Base-by-base conservation (phyloP, 2,113 vertebrate species). In the Aix galericulata region DNA sequence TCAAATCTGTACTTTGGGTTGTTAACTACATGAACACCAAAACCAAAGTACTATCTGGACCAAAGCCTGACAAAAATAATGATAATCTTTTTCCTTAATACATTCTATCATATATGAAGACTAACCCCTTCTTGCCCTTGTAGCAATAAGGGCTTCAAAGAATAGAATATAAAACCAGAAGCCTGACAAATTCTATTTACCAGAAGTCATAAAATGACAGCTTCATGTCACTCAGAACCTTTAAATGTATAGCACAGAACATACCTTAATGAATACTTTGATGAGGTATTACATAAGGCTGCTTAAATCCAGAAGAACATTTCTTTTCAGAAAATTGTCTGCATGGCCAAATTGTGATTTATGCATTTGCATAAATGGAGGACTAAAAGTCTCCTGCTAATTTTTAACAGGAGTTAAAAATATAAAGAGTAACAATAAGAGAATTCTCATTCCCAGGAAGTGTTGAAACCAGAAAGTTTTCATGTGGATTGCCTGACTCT, bases 121-220 rank as follows among this genome's bases (percentile, higher is more conserved):
- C 63, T 94, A 92, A 93, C 81, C 48, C 59, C 26, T 96, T 95
- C 84, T 27, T 86, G 38, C 6, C 69, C 68, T 67, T 90, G 18
- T 38, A 74, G 62, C 17, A 87, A 79, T 86, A 86, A 59, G 81
- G 58, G 40, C 21, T 66, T 89, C 36, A 91, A 87, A 89, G 17
- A 85, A 62, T 2, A 81, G 17, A 80, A 66, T 7, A 82, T 26
- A 88, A 96, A 71, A 31, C 2, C 14, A 52, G 36, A 75, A 67
- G 20, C 34, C 38, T 82, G 81, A 89, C 58, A 86, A 76, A 16
- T 67, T 20, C 26, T 79, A 34, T 82, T 84, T 89, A 44, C 32
- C 81, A 69, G 34, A 89, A 91, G 36, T 55, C 32, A 80, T 66
- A 40, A 76, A 88, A 80, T 74, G 53, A 88, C 67, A 94, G 27